Base-by-base conservation (phyloP, 2,797 vertebrate species). In the Falco novaeseelandiae region DNA sequence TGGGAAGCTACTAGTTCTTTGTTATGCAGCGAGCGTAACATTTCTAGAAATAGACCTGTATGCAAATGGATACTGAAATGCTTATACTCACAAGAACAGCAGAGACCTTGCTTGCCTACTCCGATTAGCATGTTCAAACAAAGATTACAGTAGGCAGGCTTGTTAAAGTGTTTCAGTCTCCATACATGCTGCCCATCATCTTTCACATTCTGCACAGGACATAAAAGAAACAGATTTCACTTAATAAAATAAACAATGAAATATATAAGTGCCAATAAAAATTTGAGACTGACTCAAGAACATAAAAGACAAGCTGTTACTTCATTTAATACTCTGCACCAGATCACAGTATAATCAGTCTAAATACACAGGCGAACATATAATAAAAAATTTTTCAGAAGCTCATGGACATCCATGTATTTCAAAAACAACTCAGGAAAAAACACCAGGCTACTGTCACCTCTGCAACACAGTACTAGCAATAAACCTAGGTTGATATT, bases 161-260 rank as follows among this genome's bases (percentile, higher is more conserved):
- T 99, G 98, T 99, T 99, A 97, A 99, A 99, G 97, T 99, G 99
- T 94, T 99, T 99, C 97, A 99, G 98, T 81, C 99, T 97, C 99
- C 99, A 99, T 96, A 99, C 99, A 17, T 99, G 99, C 87, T 99
- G 99, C 48, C 99, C 99, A 21, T 99, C 99, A 86, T 99, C 99
- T 95, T 99, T 99, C 34, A 99, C 99, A 76, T 99, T 99, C 99
- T 99, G 98, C 84, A 92, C 2, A 77, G 94, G 92, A 93, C 57
- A 48, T 51, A 97, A 96, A 95, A 98, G 89, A 97, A 98, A 97
- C 97, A 98, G 96, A 97, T 98, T 97, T 98, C 66, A 83, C 82
- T 98, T 97, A 94, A 97, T 97, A 97, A 97, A 96, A 96, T 92
- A 97, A 97, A 97, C 96, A 97, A 93, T 93, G 52, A 86, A 95